Conservation (phyloP, 2,113 vertebrate genomes). For the Arvicanthis niloticus region DNA sequence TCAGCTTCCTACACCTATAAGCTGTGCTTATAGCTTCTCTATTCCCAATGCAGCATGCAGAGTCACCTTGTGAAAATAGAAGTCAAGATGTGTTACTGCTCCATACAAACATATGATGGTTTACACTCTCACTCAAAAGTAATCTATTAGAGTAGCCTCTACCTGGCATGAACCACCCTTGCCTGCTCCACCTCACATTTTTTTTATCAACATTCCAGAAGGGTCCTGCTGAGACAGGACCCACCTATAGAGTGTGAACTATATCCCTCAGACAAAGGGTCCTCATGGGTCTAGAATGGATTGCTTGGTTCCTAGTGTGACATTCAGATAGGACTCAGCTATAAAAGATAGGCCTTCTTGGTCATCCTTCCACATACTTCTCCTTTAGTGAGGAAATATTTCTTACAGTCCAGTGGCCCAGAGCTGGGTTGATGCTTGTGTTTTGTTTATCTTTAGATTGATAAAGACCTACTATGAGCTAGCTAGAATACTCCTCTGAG, state of each 20-base stretch:
- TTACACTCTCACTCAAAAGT: neutral
- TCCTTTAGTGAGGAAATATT: neutral
- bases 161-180: fast-evolving
- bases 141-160: neutral
- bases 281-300: neutral
- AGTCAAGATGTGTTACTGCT: neutral
- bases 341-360: neutral
- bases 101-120: neutral
- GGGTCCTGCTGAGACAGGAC: neutral
- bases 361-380: neutral
- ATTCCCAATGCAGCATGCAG: neutral
- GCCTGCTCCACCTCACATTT: neutral
- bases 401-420: neutral
- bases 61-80: neutral
- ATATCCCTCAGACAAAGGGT: neutral
- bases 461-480: neutral
- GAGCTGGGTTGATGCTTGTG: neutral
- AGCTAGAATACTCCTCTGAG: neutral
- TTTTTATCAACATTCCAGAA: neutral
- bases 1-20: neutral
- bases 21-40: neutral
- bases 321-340: neutral
- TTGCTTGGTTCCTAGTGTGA: neutral
- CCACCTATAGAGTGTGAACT: neutral
- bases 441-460: neutral